Conservation (phyloP, 92 coral and sea anemone species). For the Actinostola sp. region DNA sequence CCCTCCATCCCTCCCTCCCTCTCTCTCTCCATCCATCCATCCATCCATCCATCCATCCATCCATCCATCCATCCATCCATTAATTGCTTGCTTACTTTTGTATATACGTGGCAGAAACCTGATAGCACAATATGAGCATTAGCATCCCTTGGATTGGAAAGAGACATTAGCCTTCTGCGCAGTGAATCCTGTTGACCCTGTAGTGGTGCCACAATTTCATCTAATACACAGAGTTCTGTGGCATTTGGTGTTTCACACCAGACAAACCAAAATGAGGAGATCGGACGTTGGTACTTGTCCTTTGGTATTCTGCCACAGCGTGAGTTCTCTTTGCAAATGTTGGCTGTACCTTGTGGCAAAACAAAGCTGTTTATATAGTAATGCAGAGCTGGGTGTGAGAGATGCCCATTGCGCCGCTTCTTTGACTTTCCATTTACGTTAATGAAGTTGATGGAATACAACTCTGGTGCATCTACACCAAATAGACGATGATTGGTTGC, state of each 20-base stretch:
- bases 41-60: no score
- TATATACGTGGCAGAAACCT: no score
- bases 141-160: constrained; percentile 4
- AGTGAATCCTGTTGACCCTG: neutral
- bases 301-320: neutral
- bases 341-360: neutral
- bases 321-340: neutral
- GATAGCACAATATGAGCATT: no score
- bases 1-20: no score
- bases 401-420: constrained; percentile 22
- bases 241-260: constrained; percentile 7
- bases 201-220: neutral
- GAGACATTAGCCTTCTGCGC: neutral
- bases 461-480: constrained; percentile 30
- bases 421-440: neutral
- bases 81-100: no score
- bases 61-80: no score
- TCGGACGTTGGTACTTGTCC: constrained; percentile 15
- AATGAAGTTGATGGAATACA: constrained; percentile 21
- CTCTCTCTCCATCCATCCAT: no score
- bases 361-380: constrained; percentile 11
- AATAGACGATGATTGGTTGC: constrained; percentile 19
- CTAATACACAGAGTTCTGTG: neutral
- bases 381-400: constrained; percentile 21
- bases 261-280: constrained; percentile 9